phyloP scores from a whole-genome alignment of 2,113 vertebrate species.

The Galbula dea region DNA sequence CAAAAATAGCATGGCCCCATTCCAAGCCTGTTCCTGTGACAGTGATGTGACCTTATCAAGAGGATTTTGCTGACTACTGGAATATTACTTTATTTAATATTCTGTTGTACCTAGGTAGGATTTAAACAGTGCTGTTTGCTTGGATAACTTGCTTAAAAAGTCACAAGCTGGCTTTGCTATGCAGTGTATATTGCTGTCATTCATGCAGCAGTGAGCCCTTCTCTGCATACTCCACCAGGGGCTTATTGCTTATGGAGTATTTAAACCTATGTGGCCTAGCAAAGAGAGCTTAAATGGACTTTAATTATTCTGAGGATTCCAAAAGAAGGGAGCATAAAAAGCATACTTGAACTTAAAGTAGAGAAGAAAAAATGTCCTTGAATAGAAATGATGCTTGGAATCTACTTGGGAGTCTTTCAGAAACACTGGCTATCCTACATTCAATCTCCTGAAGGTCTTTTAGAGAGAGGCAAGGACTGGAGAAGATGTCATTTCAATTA shows the following conservation, averaged over 20 bases:
- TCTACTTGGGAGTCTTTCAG: background rate
- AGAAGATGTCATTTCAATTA: background rate
- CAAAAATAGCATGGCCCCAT: constrained; percentile 5
- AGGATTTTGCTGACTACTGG: constrained; percentile 31
- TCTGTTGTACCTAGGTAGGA: background rate
- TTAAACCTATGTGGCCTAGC: background rate
- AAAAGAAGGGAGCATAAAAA: background rate
- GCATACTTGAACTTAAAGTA: background rate
- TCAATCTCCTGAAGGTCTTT: background rate
- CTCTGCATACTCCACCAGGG: background rate
- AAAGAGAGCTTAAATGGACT: background rate
- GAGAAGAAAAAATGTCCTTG: background rate
- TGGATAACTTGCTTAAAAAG: background rate
- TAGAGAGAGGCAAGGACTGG: background rate
- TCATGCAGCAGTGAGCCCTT: background rate
- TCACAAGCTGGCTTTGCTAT: background rate
- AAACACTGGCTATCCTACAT: background rate
- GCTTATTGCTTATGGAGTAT: background rate
- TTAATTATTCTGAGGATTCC: background rate
- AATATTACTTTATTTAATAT: constrained; percentile 31
- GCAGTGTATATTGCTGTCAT: background rate
- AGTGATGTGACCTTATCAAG: constrained; percentile 30
- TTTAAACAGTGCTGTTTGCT: background rate
- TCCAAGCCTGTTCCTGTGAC: background rate
- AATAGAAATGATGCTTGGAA: background rate